Conservation (phyloP, 1,140 invertebrate genomes). For the Limonius californicus region DNA sequence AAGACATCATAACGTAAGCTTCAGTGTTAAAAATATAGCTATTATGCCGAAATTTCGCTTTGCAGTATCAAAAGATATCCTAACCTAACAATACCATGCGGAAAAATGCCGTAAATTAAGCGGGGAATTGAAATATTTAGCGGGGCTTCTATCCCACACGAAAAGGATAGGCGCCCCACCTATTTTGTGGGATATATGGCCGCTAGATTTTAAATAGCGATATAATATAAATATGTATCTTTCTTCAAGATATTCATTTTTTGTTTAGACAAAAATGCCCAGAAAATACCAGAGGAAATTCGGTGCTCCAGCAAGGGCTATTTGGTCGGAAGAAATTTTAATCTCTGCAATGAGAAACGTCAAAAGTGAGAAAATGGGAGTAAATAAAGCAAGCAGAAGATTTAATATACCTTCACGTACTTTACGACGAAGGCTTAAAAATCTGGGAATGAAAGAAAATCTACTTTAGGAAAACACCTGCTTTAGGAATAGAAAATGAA, state of each 20-base stretch:
- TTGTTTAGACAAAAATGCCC: background rate
- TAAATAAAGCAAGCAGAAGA: background rate
- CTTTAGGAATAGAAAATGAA: too few species aligned
- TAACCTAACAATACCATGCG: background rate
- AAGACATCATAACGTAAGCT: background rate
- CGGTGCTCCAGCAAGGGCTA: background rate
- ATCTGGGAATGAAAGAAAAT: too few species aligned
- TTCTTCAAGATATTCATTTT: background rate
- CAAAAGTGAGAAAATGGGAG: background rate
- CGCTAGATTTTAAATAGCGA: background rate
- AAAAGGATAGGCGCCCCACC: background rate
- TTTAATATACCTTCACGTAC: background rate
- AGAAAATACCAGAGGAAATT: background rate
- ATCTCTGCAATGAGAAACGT: background rate
- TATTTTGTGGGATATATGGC: background rate
- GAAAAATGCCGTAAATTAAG: background rate
- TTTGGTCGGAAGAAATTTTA: background rate
- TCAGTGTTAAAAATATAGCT: background rate
- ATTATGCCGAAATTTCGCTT: background rate
- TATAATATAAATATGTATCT: background rate
- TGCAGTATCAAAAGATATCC: background rate
- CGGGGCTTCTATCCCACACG: background rate
- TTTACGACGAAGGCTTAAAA: background rate
- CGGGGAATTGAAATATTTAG: background rate
- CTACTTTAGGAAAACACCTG: too few species aligned